Conservation (phyloP, 2,888 invertebrate genomes). For the Dicyrtoma fusca region DNA sequence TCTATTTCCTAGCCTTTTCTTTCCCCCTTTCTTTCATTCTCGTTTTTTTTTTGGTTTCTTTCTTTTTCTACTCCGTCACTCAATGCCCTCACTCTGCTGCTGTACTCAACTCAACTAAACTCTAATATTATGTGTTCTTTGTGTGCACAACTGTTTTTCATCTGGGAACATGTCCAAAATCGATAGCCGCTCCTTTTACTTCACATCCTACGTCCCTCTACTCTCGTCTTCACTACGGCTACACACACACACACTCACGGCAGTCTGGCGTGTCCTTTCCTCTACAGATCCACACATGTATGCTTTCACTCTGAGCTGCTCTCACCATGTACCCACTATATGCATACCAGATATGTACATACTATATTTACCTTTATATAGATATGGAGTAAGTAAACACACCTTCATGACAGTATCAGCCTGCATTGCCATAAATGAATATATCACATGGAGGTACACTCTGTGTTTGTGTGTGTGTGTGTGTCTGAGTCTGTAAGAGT, state of each 20-base stretch:
- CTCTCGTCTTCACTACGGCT: neutral
- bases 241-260: conserved; percentile 1
- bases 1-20: conserved; percentile 2
- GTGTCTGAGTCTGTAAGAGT: too few relatives aligned
- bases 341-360: too few relatives aligned
- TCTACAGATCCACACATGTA: neutral
- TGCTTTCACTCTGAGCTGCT: neutral
- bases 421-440: too few relatives aligned
- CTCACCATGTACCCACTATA: neutral
- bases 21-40: conserved; percentile 9
- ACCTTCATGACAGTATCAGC: too few relatives aligned
- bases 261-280: neutral
- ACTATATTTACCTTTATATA: too few relatives aligned
- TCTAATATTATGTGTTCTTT: neutral
- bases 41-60: conserved; percentile 17
- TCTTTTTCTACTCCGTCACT: conserved; percentile 36
- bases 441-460: too few relatives aligned
- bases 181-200: conserved; percentile 39
- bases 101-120: neutral
- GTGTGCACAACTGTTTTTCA: conserved; percentile 38
- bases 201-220: conserved; percentile 1
- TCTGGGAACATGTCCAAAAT: conserved; percentile 54
- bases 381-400: too few relatives aligned
- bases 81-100: conserved; percentile 22
- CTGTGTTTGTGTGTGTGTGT: too few relatives aligned